Conservation (phyloP, 2,113 vertebrate species). For the Cavia porcellus region DNA sequence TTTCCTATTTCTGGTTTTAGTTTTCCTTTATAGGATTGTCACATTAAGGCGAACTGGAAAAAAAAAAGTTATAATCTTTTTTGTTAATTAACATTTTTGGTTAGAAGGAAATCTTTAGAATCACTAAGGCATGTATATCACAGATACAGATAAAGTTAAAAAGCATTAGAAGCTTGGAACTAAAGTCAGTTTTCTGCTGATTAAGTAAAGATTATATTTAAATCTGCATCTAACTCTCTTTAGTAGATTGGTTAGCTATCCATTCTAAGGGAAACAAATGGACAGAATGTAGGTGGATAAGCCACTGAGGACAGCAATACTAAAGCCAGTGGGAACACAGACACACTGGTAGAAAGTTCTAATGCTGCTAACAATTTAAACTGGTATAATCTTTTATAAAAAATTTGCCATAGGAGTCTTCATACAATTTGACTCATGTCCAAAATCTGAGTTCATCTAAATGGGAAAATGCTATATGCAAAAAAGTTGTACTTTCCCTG, state of each 20-base stretch:
- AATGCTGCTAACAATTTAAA: neutral
- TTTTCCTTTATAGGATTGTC: slow-evolving; percentile 11
- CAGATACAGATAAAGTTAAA: neutral
- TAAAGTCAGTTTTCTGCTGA: neutral
- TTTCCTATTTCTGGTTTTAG: neutral
- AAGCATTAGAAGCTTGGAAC: neutral
- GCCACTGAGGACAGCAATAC: neutral
- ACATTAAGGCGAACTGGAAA: neutral
- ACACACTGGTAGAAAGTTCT: neutral
- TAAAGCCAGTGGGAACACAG: neutral
- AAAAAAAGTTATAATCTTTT: neutral
- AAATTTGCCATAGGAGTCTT: neutral
- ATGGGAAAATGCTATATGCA: neutral
- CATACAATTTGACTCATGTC: neutral
- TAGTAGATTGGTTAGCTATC: neutral
- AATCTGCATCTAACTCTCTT: neutral
- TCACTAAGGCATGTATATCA: slow-evolving; percentile 12
- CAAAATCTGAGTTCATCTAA: neutral
- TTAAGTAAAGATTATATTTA: neutral
- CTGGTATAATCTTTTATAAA: neutral
- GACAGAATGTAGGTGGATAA: neutral
- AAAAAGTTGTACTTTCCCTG: neutral
- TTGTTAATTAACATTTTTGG: slow-evolving; percentile 1
- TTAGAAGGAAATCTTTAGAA: slow-evolving; percentile 28
- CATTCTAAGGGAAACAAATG: neutral